These are phyloP conservation scores for Hecatera dysodea DNA, from an alignment of 2,888 invertebrate genomes.

Conservation along the genomic window DNA sequence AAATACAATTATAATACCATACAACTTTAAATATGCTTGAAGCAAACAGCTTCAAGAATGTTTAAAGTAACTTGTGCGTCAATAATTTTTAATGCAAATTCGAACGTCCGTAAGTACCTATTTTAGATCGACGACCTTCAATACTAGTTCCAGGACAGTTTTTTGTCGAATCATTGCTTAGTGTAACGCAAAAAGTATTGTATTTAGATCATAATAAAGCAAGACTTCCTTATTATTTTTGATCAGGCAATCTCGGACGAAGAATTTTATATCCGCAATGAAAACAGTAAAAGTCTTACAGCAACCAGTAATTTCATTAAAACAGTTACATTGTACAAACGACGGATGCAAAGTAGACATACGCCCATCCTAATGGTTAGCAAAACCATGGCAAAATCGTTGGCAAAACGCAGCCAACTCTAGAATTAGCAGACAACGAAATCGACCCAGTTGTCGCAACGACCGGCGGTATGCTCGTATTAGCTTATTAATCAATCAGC, in stretches of 20 bases:
- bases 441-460: constrained; percentile 78
- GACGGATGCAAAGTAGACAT: constrained; percentile 65
- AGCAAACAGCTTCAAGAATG: constrained; percentile 39
- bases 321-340: constrained; percentile 59
- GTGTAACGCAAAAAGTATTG: constrained; percentile 18
- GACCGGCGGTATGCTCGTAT: constrained; percentile 66
- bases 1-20: too few relatives aligned
- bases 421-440: constrained; percentile 75
- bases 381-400: constrained; percentile 58
- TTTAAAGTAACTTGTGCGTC: constrained; percentile 20
- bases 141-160: constrained; percentile 24
- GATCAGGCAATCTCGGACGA: background rate
- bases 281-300: constrained; percentile 13
- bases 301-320: constrained; percentile 32
- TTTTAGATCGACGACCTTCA: constrained; percentile 45
- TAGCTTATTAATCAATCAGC: constrained; percentile 80
- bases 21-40: too few relatives aligned
- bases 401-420: constrained; percentile 64
- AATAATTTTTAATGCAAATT: constrained; percentile 47
- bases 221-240: constrained; percentile 1
- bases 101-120: constrained; percentile 14
- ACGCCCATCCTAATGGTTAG: constrained; percentile 64
- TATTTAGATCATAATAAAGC: constrained; percentile 29
- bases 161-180: constrained; percentile 35
- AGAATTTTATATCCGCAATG: constrained; percentile 14